Percentiles rank a stretch among this genome's conserved stretches.
Evolutionary conservation across 2,888 invertebrate genomes (phyloP).

Genomic region (Limnephilus rhombicus): DNA sequence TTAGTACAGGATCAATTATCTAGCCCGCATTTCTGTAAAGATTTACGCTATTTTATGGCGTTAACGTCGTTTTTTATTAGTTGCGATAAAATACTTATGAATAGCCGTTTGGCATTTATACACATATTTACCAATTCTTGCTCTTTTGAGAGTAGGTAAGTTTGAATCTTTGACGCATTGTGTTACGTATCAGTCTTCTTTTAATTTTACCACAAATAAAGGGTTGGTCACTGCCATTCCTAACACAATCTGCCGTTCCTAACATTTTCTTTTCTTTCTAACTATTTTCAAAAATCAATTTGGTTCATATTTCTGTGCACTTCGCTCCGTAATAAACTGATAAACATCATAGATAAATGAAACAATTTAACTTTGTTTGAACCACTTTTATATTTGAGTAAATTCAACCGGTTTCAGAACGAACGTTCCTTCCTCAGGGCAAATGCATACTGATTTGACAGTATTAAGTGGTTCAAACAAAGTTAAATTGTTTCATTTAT

Average conservation of each 20-base stretch:
- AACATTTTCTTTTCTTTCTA: neutral
- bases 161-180: neutral
- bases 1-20: neutral
- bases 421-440: too few species aligned
- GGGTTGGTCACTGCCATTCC: neutral
- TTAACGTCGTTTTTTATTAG: neutral
- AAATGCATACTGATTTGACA: too few species aligned
- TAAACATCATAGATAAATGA: too few species aligned
- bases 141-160: neutral
- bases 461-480: too few species aligned
- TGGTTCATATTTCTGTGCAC: neutral
- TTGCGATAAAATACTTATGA: neutral
- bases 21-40: neutral
- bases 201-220: neutral
- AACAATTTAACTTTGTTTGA: too few species aligned
- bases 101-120: neutral
- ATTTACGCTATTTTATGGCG: neutral
- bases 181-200: neutral
- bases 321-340: neutral
- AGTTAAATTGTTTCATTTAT: too few species aligned
- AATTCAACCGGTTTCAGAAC: too few species aligned
- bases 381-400: too few species aligned
- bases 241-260: neutral
- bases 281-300: neutral
- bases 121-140: neutral